phyloP scores from a whole-genome alignment of 92 coral and sea anemone species.

The Pocillopora meandrina region DNA sequence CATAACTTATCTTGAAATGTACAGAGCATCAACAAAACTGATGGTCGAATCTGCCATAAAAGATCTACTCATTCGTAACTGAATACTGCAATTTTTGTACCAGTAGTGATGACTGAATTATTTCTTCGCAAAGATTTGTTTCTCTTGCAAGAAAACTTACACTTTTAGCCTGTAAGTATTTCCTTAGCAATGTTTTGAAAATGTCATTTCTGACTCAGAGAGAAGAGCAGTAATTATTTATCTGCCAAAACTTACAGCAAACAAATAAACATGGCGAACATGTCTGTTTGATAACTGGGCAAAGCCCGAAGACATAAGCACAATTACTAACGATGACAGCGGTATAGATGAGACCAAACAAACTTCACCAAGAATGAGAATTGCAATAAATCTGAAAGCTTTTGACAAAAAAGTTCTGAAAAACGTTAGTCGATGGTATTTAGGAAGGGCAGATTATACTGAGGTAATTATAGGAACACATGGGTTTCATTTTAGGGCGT shows the following conservation, averaged over 20 bases:
- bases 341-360: slow-evolving; percentile 20
- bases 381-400: neutral
- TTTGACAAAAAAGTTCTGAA: neutral
- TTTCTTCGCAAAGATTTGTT: neutral
- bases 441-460: neutral
- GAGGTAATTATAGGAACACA: neutral
- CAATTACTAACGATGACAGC: slow-evolving; percentile 32
- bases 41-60: neutral
- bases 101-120: neutral
- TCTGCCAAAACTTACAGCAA: slow-evolving; percentile 19
- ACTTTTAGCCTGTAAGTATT: neutral
- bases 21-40: neutral
- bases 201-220: slow-evolving; percentile 10
- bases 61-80: neutral
- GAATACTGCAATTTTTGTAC: neutral
- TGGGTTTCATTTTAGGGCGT: slow-evolving; percentile 27
- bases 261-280: slow-evolving; percentile 48
- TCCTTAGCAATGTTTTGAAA: slow-evolving; percentile 21
- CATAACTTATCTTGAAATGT: neutral
- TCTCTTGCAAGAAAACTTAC: neutral
- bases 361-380: neutral
- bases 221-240: slow-evolving; percentile 35
- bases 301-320: slow-evolving; percentile 2
- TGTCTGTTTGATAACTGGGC: slow-evolving; percentile 34
- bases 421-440: neutral